Base-by-base conservation (phyloP, 2,113 vertebrate genomes). In the Amia ocellicauda region DNA sequence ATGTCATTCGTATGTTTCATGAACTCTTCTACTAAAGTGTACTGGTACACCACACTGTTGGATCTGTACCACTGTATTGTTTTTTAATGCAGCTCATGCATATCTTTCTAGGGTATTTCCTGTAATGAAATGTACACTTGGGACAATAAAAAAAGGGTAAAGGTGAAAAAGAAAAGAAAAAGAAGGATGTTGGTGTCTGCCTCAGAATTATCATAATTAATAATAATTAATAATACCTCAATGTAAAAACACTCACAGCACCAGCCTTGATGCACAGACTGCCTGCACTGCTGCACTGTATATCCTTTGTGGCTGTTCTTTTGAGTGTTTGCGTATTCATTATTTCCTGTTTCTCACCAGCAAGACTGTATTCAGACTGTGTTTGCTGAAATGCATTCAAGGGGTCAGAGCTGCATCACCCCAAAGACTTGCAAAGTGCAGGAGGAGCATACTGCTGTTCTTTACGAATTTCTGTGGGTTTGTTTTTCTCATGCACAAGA, bases 331-430 rank as follows among this genome's bases (percentile, higher is more conserved):
- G 51, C 28, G 59, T 42, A 61, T 26, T 49, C 23, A 42, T 26
- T 61, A 26, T 27, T 61, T 61, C 59, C 59, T 61, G 59, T 20
- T 27, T 28, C 22, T 24, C 19, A 45, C 20, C 23, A 47, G 19
- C 17, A 22, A 61, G 20, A 41, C 17, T 54, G 22, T 13, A 54
- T 36, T 36, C 31, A 36, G 31, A 7, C 31, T 36, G 11, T 36
- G 31, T 11, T n/a, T 7, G 11, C 31, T 36, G 5, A 36, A 36
- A 36, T 36, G 31, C 31, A 36, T 36, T 5, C 31, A 36, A 11
- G 31, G 11, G 31, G 31, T 36, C 31, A 5, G 11, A 11, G 31
- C 5, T 36, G 31, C 5, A 36, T 11, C 31, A 36, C 5, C 11
- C 31, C 11, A 11, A 11, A 36, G 31, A 11, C 31, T 36, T 36